Conservation (phyloP, 2,797 vertebrate species). For the Tarsius wallacei region DNA sequence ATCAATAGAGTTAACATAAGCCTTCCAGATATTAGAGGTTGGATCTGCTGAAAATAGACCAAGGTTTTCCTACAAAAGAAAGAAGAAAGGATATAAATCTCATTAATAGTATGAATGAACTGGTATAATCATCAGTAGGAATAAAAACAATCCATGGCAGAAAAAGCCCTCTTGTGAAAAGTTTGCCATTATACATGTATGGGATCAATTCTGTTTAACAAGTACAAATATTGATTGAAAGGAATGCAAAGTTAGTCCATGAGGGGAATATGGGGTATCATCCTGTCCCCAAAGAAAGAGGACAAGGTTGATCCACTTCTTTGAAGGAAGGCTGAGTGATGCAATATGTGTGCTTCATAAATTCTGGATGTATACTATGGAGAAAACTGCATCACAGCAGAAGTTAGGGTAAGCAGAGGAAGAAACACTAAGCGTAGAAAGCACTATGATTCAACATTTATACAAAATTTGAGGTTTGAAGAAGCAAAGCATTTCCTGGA, state of each 20-base stretch:
- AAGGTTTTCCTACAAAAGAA: constrained; percentile 93
- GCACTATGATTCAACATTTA: neutral
- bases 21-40: constrained; percentile 93
- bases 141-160: neutral
- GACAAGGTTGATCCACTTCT: neutral
- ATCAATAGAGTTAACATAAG: constrained; percentile 95
- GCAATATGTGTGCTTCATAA: neutral
- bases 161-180: neutral
- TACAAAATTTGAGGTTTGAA: neutral
- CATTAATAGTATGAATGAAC: neutral
- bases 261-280: neutral
- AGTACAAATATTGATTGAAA: neutral
- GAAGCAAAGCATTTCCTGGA: neutral
- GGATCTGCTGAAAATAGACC: constrained; percentile 93
- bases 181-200: neutral
- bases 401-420: neutral
- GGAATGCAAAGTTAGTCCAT: neutral
- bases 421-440: neutral
- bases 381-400: neutral
- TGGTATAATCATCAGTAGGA: neutral
- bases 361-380: neutral
- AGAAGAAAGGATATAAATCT: constrained; percentile 39
- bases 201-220: neutral
- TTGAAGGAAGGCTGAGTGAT: neutral
- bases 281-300: neutral